phyloP scores from a whole-genome alignment of 2,113 vertebrate species.

The Edolisoma coerulescens region DNA sequence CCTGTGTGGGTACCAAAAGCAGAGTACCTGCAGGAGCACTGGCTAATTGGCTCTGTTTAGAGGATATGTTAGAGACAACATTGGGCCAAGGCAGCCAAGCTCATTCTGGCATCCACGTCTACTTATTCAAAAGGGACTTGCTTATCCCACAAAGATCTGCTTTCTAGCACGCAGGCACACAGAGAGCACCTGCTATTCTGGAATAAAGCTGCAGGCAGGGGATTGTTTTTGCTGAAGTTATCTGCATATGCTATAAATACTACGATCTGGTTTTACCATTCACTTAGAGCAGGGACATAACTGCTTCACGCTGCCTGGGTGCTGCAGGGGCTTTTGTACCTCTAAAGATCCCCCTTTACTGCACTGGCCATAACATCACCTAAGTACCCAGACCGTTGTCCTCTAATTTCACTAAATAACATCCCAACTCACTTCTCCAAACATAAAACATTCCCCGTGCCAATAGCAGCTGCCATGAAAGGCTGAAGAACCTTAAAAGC shows the following conservation, averaged over 20 bases:
- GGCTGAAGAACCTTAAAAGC: neutral
- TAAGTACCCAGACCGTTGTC: neutral
- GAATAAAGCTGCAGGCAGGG: neutral
- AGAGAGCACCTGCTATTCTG: neutral
- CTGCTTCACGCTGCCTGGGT: accelerated
- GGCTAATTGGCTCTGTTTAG: neutral
- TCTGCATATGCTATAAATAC: neutral
- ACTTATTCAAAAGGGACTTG: neutral
- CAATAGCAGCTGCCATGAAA: neutral
- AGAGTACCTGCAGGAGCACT: neutral
- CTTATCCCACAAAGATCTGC: neutral
- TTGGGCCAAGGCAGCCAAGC: neutral
- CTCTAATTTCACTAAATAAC: neutral
- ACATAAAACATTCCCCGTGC: neutral
- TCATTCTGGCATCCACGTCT: neutral
- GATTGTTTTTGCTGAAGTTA: neutral
- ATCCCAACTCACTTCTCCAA: neutral
- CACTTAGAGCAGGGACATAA: neutral
- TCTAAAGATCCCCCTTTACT: neutral
- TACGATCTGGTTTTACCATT: neutral
- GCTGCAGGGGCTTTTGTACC: neutral
- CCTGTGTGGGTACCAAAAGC: neutral
- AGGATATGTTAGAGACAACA: neutral
- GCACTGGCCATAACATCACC: neutral
- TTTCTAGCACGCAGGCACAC: neutral